A percentile compares a stretch with the other conserved stretches of the same genome.
Evolutionary conservation across 2,113 vertebrate species (phyloP).

Genomic region (Tichodroma muraria): DNA sequence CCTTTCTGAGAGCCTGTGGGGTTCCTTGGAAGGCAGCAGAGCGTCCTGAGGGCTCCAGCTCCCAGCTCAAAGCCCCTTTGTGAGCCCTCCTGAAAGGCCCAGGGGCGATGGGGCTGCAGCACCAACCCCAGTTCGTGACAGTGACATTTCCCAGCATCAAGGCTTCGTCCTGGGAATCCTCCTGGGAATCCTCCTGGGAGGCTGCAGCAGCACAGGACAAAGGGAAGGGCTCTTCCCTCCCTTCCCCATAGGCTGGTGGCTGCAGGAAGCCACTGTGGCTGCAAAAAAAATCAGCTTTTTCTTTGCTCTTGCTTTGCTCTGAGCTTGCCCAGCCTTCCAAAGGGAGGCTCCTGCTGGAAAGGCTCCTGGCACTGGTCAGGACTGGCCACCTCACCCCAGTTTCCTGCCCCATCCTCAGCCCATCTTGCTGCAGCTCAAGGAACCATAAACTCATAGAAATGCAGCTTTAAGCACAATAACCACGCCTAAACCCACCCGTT

Average conservation of each 20-base stretch:
- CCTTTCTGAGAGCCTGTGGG: slow-evolving; percentile 31
- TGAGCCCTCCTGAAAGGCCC: neutral
- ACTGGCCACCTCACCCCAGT: neutral
- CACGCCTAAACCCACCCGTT: neutral
- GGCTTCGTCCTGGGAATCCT: neutral
- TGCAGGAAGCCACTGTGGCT: neutral
- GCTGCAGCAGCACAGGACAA: neutral
- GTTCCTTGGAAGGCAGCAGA: slow-evolving; percentile 61
- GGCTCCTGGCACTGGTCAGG: neutral
- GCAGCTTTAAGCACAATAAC: neutral
- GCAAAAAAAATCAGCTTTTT: neutral
- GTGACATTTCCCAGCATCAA: neutral
- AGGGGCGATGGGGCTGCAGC: neutral
- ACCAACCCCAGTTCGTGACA: neutral
- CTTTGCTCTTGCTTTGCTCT: neutral
- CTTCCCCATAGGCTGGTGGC: neutral
- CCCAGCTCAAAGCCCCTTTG: slow-evolving; percentile 39
- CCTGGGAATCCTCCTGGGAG: neutral
- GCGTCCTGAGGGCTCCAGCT: neutral
- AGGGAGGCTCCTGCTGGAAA: neutral
- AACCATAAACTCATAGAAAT: neutral
- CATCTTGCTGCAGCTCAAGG: neutral
- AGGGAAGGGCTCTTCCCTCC: neutral
- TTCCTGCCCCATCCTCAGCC: neutral
- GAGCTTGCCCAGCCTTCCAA: neutral